Base-by-base conservation (phyloP, 1,140 invertebrate genomes). In the Diprion similis region DNA sequence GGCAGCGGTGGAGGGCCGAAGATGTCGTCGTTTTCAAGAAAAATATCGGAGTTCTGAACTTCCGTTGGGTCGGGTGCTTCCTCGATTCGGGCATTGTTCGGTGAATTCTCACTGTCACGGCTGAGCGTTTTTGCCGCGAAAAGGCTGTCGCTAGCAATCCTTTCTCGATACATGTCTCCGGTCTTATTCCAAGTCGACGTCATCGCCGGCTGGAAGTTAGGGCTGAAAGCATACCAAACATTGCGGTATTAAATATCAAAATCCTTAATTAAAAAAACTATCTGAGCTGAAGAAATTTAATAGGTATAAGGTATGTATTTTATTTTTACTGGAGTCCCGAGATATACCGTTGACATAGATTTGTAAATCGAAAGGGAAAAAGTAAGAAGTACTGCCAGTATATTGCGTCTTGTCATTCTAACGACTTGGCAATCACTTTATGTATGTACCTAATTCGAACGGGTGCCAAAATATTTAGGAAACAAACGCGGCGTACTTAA, bases 1-100 rank as follows among this genome's bases (percentile, higher is more conserved):
- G 81, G 78, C 18, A 86, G 70, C 46, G 84, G 84, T 8, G 84
- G 85, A 11, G 85, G 85, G 6, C 81, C 81, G 37, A 86, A 86
- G 8, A 85, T 68, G 8, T 85, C 81, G n/a, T 85, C 84, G 66
- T 73, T 77, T 8, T 81, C 79, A 66, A 15, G 11, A 17, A 59
- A 59, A 13, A 48, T 65, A 67, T n/a, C 71, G 73, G 45, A 71
- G 73, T 1, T 71, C 71, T 17, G 71, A 66, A 10, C 15, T 13
- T 46, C 17, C n/a, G 69, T 10, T 46, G 15, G 46, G 37, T 66
- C 7, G 66, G 65, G 18, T 68, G 71, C 1, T 66, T 68, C 66
- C 15, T 68, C 66, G 37, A 68, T 68, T 13, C 18, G 37, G 11
- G 66, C 71, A 11, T 13, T 69, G 19, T 47, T 74, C 8, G 71